Evolutionary conservation across 1,140 invertebrate species (phyloP).

Genomic region (Phocides pigmalion): DNA sequence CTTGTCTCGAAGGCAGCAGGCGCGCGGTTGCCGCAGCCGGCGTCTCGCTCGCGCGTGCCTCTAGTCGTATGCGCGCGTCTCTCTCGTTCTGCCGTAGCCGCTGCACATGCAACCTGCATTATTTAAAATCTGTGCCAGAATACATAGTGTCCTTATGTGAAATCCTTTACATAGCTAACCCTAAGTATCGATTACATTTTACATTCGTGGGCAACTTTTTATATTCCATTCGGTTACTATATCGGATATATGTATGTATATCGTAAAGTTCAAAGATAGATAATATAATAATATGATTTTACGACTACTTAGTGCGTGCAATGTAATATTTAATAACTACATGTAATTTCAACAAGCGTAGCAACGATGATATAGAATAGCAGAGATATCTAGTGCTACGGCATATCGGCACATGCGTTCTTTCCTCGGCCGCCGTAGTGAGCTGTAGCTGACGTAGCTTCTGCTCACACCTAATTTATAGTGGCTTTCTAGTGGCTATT

Average conservation of each 20-base stretch:
- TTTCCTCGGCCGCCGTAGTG: conserved; percentile 6
- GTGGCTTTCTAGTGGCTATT: background rate
- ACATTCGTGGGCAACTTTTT: background rate
- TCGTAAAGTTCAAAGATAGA: background rate
- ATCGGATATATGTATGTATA: background rate
- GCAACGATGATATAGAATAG: background rate
- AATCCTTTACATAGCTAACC: conserved; percentile 26
- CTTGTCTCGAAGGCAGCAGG: conserved; percentile 21
- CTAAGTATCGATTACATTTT: background rate
- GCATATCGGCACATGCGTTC: conserved; percentile 40
- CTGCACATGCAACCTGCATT: conserved; percentile 72
- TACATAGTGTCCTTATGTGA: conserved; percentile 46
- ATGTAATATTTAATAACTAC: background rate
- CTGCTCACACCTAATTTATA: conserved; percentile 11
- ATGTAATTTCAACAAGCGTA: background rate
- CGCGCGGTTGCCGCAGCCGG: conserved; percentile 58
- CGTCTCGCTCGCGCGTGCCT: conserved; percentile 47
- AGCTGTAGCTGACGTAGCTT: conserved; percentile 34
- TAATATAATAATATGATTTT: background rate
- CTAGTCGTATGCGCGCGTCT: conserved; percentile 44
- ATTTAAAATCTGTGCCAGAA: conserved; percentile 59
- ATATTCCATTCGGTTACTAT: background rate
- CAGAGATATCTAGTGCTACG: background rate
- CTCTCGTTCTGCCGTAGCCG: conserved; percentile 58
- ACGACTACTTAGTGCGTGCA: background rate